Base-by-base conservation (phyloP, 1,140 invertebrate genomes). In the Propsilocerus akamusi region DNA sequence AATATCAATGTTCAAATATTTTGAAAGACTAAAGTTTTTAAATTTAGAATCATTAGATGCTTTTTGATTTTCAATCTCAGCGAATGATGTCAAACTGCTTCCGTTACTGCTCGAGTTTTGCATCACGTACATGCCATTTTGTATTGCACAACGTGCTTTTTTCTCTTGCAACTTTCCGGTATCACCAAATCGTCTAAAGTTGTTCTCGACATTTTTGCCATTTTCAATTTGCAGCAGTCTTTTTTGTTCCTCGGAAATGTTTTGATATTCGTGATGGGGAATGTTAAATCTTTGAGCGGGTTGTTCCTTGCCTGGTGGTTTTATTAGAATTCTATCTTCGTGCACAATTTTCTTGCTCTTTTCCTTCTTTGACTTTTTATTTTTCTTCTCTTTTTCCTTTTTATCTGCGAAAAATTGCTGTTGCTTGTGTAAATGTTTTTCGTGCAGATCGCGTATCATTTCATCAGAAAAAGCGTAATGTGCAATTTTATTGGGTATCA, bases 231-330 rank as follows among this genome's bases (percentile, higher is more conserved):
- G n/a, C 11, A n/a, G 6, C 28, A 5, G 5, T 24, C 3, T 12
- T 47, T 51, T 34, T 46, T 25, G 17, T 8, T 26, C 22, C 17
- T 26, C 37, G 17, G 12, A 12, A 22, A 28, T 14, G 22, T 51
- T 51, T 20, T 51, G 50, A 20, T 51, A 51, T 12, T 51, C 50
- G 20, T 48, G 46, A 47, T 51, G 26, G 22, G 12, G 23, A 17
- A 37, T 20, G 12, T 17, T 25, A n/a, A n/a, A n/a, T 12, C 50
- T 22, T 48, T 51, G 47, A 11, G 25, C 25, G 20, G 50, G 50
- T 32, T 7, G 5, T 23, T 30, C 12, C 25, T 5, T 28, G 5
- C 11, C 8, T 23, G 7, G 8, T 47, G 4, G 8, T 22, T 34
- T 50, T 37, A 7, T 12, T 17, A 25, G 7, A 11, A 14, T 20